phyloP scores from a whole-genome alignment of 2,797 vertebrate genomes.

The Notolabrus celidotus region DNA sequence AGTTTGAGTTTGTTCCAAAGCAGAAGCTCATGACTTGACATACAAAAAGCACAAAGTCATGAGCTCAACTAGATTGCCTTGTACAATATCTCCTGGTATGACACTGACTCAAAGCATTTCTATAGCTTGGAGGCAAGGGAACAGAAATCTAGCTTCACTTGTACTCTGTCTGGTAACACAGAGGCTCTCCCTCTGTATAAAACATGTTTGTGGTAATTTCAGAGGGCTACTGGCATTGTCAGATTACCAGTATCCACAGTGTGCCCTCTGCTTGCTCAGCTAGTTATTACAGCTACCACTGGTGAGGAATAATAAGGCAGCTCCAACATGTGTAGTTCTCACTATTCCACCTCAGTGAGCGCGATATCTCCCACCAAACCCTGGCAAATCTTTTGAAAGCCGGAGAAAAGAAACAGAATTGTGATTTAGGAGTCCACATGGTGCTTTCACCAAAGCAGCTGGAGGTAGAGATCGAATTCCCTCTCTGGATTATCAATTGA shows the following conservation, averaged over 20 bases:
- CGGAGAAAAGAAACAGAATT: conserved; percentile 14
- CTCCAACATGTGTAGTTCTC: conserved; percentile 5
- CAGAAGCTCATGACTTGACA: no score
- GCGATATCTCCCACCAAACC: conserved; percentile 1
- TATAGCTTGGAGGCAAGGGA: no score
- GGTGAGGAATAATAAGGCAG: conserved; percentile 21
- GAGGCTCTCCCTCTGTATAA: conserved; percentile 4
- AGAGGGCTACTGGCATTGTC: neutral
- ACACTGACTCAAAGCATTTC: no score
- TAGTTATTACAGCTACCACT: conserved; percentile 18
- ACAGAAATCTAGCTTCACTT: no score
- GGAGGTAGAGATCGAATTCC: conserved; percentile 14
- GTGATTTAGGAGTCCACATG: conserved; percentile 5
- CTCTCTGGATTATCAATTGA: conserved; percentile 12
- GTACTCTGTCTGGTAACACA: no score
- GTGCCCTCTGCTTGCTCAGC: conserved; percentile 29
- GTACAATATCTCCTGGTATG: no score
- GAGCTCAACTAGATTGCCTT: no score
- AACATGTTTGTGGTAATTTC: conserved; percentile 9
- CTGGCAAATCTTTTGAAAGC: conserved; percentile 21
- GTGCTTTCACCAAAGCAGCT: conserved; percentile 6
- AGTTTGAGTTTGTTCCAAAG: no score
- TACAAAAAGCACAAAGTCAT: no score
- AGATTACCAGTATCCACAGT: conserved; percentile 11
- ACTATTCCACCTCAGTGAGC: conserved; percentile 22